These are phyloP conservation scores for Lethocerus indicus DNA, from an alignment of 1,140 invertebrate genomes.

Conservation along the genomic window DNA sequence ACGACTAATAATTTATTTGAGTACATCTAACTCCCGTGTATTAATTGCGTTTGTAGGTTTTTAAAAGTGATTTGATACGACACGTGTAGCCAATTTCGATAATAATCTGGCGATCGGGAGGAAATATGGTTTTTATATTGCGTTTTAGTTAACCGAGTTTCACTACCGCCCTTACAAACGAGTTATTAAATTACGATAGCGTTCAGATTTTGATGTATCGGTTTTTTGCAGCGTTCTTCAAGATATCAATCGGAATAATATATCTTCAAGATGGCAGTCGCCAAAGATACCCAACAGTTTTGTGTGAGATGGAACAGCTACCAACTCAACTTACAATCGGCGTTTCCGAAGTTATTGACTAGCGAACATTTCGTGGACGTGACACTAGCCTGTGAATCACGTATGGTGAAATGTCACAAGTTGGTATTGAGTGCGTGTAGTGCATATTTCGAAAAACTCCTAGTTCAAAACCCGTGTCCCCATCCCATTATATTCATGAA, in stretches of 20 bases:
- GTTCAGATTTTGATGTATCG: too few relatives aligned
- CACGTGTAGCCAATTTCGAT: too few relatives aligned
- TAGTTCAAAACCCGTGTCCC: constrained; percentile 67
- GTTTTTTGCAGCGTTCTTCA: too few relatives aligned
- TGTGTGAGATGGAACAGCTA: constrained; percentile 81
- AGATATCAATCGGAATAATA: too few relatives aligned
- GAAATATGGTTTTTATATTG: too few relatives aligned
- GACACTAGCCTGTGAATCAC: constrained; percentile 71
- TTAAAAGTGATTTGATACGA: too few relatives aligned
- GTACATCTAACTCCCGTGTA: too few relatives aligned
- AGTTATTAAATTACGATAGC: too few relatives aligned
- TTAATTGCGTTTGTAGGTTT: too few relatives aligned
- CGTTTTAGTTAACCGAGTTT: too few relatives aligned
- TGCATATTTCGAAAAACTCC: constrained; percentile 59
- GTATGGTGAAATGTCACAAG: constrained; percentile 76
- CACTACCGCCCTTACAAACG: too few relatives aligned
- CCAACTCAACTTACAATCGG: constrained; percentile 62
- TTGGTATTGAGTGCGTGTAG: constrained; percentile 46
- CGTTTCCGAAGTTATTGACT: constrained; percentile 58
- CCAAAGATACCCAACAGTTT: constrained; percentile 22
- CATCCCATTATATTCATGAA: constrained; percentile 73
- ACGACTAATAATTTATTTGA: constrained; percentile 10
- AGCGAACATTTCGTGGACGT: constrained; percentile 81
- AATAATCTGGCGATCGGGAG: too few relatives aligned
- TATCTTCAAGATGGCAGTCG: constrained; percentile 4